Evolutionary conservation across 2,797 vertebrate species (phyloP).

Genomic region (Hyperoplus lanceolatus): DNA sequence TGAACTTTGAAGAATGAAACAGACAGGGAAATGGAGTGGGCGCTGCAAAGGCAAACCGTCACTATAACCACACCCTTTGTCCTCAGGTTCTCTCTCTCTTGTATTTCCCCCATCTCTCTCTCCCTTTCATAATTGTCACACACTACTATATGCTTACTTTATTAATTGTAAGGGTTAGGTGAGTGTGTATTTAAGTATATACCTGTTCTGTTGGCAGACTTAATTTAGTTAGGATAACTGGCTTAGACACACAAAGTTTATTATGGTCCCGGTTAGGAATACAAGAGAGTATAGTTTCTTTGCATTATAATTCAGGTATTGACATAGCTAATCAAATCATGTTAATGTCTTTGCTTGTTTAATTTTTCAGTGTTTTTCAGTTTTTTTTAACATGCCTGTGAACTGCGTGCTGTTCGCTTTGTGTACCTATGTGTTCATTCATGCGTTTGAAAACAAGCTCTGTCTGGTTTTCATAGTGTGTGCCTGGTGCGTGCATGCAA

Average conservation of each 20-base stretch:
- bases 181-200: slow-evolving; percentile 35
- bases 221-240: slow-evolving; percentile 1
- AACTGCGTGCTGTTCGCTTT: slow-evolving; percentile 18
- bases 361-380: slow-evolving; percentile 7
- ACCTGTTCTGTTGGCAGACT: slow-evolving; percentile 3
- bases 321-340: slow-evolving; percentile 41
- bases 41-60: slow-evolving; percentile 39
- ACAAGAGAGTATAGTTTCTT: neutral
- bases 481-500: slow-evolving; percentile 23
- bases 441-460: slow-evolving; percentile 31
- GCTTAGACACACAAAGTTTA: slow-evolving; percentile 7
- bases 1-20: slow-evolving; percentile 35
- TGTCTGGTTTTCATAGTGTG: slow-evolving; percentile 52
- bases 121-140: slow-evolving; percentile 13
- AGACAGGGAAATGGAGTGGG: neutral
- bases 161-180: slow-evolving; percentile 1
- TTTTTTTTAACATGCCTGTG: slow-evolving; percentile 14
- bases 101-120: neutral
- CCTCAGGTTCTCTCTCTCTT: slow-evolving; percentile 11
- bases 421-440: slow-evolving; percentile 28
- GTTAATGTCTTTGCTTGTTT: slow-evolving; percentile 34
- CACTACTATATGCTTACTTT: neutral
- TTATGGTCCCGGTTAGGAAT: neutral
- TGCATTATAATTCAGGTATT: slow-evolving; percentile 21
- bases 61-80: slow-evolving; percentile 36